A percentile compares a stretch with the other conserved stretches of the same genome.
Evolutionary conservation across 2,888 invertebrate species (phyloP).

Genomic region (Dendrolimus houi): DNA sequence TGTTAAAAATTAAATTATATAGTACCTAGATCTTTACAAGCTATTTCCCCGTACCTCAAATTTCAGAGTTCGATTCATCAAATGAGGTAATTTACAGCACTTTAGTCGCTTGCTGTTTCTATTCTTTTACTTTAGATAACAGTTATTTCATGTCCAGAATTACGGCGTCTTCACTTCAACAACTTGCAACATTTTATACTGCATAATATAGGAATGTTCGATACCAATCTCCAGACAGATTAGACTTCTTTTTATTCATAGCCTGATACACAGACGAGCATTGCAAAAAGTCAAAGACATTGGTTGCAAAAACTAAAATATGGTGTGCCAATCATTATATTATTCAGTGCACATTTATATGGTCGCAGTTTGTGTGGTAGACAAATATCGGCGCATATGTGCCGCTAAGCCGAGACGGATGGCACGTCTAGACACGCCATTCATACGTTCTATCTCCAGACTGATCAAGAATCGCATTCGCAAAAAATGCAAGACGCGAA

Average conservation of each 20-base stretch:
- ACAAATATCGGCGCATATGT: conserved; percentile 34
- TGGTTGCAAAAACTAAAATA: conserved; percentile 36
- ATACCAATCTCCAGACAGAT: conserved; percentile 43
- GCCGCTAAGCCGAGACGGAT: conserved; percentile 39
- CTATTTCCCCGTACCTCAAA: too few relatives aligned
- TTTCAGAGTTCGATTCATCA: too few relatives aligned
- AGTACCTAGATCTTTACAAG: too few relatives aligned
- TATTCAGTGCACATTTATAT: conserved; percentile 46
- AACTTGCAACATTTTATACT: neutral
- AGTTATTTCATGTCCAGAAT: neutral
- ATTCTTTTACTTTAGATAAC: too few relatives aligned
- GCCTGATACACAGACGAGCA: conserved; percentile 25
- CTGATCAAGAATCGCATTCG: conserved; percentile 39
- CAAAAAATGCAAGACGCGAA: conserved; percentile 38
- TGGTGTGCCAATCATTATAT: conserved; percentile 33
- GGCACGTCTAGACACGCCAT: conserved; percentile 53
- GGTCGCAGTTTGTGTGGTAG: conserved; percentile 26
- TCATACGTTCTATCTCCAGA: conserved; percentile 53
- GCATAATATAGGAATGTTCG: conserved; percentile 10
- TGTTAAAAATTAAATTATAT: too few relatives aligned
- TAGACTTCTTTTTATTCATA: conserved; percentile 43
- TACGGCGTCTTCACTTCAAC: neutral
- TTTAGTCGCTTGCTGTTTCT: too few relatives aligned
- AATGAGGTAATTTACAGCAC: too few relatives aligned
- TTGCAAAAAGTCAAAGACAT: conserved; percentile 30